Evolutionary conservation across 2,888 invertebrate species (phyloP).

Genomic region (Drosophila robusta): DNA sequence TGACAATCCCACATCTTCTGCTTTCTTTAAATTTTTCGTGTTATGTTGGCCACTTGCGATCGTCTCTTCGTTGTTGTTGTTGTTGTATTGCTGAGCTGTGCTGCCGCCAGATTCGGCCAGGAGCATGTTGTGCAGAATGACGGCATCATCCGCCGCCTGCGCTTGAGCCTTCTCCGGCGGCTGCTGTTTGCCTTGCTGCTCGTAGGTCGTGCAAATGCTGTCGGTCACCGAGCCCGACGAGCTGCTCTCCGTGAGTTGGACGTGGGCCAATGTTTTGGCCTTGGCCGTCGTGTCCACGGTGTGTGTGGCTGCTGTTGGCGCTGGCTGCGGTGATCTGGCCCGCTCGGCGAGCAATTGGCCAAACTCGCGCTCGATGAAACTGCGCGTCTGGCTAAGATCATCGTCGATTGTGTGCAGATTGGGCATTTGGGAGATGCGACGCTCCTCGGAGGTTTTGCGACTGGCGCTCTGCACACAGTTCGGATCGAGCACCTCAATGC

Average conservation of each 20-base stretch:
- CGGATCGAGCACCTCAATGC: slow-evolving; percentile 88
- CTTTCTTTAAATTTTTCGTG: slow-evolving; percentile 41
- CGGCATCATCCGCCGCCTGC: slow-evolving; percentile 30
- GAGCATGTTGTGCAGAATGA: slow-evolving; percentile 41
- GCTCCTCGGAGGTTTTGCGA: slow-evolving; percentile 86
- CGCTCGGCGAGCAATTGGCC: slow-evolving; percentile 37
- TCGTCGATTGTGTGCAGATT: slow-evolving; percentile 86
- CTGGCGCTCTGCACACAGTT: slow-evolving; percentile 62
- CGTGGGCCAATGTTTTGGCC: slow-evolving; percentile 63
- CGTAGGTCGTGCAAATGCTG: slow-evolving; percentile 88
- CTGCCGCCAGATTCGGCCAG: slow-evolving; percentile 24
- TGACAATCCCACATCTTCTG: slow-evolving; percentile 73
- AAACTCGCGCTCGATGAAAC: slow-evolving; percentile 72
- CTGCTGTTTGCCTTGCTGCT: slow-evolving; percentile 82
- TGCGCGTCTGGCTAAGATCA: slow-evolving; percentile 60
- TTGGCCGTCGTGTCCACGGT: slow-evolving; percentile 26
- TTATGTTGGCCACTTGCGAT: slow-evolving; percentile 24
- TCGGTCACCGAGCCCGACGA: slow-evolving; percentile 88
- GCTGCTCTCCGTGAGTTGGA: slow-evolving; percentile 87
- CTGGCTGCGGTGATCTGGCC: background rate
- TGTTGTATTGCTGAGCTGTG: slow-evolving; percentile 8
- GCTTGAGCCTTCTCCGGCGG: slow-evolving; percentile 12
- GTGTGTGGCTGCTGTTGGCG: background rate
- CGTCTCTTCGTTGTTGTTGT: slow-evolving; percentile 20
- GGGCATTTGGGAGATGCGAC: slow-evolving; percentile 84